Conservation (phyloP, 1,140 invertebrate species). For the Drosophila pseudoobscura region DNA sequence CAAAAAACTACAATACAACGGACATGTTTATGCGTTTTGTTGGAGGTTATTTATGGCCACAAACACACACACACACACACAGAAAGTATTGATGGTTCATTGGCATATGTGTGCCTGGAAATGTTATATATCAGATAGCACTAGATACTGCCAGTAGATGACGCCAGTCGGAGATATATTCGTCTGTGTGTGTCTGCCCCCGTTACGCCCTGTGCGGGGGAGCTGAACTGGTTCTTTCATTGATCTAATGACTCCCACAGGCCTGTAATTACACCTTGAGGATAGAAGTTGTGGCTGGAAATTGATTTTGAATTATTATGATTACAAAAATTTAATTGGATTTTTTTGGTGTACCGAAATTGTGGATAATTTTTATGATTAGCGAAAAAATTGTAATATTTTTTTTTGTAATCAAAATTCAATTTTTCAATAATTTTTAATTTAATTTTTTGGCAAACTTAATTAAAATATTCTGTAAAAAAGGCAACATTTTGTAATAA, state of each 20-base stretch:
- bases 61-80: conserved; percentile 13
- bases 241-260: conserved; percentile 42
- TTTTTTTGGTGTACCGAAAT: background rate
- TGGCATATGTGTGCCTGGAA: conserved; percentile 23
- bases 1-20: conserved; percentile 3
- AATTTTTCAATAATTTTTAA: no score
- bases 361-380: no score
- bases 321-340: conserved; percentile 1
- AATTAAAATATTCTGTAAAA: no score
- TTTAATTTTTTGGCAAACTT: no score
- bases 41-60: conserved; percentile 61
- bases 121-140: conserved; percentile 20
- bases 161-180: no score
- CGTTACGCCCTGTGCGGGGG: background rate
- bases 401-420: no score
- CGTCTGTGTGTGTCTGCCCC: background rate
- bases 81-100: conserved; percentile 37
- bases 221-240: conserved; percentile 17
- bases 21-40: conserved; percentile 50
- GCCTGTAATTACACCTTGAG: conserved; percentile 21
- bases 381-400: no score
- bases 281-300: conserved; percentile 5
- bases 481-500: no score
- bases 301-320: conserved; percentile 8
- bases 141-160: background rate